Evolutionary conservation across 2,888 invertebrate genomes (phyloP).

Genomic region (Lepidocyrtinus sp.): DNA sequence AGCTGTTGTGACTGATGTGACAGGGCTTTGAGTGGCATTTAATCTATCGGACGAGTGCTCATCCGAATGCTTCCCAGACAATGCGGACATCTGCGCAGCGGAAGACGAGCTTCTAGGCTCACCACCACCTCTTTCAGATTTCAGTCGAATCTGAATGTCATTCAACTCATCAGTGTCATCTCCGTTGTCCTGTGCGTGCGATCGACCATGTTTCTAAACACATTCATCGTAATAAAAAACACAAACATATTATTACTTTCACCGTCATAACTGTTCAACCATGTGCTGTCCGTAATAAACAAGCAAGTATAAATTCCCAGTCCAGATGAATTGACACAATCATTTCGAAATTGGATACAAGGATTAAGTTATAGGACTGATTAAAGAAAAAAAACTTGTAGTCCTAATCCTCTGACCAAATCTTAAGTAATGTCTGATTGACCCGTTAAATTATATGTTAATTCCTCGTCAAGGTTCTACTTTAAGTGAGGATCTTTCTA

Average conservation of each 20-base stretch:
- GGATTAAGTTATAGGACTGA: conserved; percentile 29
- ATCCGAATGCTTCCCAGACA: conserved; percentile 50
- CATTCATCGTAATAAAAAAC: conserved; percentile 40
- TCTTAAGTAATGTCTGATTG: neutral
- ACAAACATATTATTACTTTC: neutral
- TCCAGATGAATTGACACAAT: conserved; percentile 27
- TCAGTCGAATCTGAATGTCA: conserved; percentile 73
- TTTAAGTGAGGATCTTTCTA: too few species aligned
- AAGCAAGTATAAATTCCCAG: conserved; percentile 24
- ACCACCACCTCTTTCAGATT: conserved; percentile 67
- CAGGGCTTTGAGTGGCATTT: conserved; percentile 67
- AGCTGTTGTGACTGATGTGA: conserved; percentile 69
- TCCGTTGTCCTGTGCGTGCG: conserved; percentile 67
- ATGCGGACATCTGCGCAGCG: conserved; percentile 55
- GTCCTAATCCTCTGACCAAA: too few species aligned
- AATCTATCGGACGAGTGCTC: conserved; percentile 64
- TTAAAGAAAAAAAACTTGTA: neutral
- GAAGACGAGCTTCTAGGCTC: conserved; percentile 56
- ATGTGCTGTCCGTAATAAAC: neutral
- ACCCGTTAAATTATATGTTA: too few species aligned
- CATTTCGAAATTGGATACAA: conserved; percentile 27
- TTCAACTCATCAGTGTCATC: conserved; percentile 73
- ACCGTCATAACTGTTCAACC: neutral
- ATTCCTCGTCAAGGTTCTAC: too few species aligned
- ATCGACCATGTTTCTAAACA: conserved; percentile 69